A percentile compares a stretch with the other conserved stretches of the same genome.
Conservation (phyloP, 2,113 vertebrate species). For the Sander vitreus region DNA sequence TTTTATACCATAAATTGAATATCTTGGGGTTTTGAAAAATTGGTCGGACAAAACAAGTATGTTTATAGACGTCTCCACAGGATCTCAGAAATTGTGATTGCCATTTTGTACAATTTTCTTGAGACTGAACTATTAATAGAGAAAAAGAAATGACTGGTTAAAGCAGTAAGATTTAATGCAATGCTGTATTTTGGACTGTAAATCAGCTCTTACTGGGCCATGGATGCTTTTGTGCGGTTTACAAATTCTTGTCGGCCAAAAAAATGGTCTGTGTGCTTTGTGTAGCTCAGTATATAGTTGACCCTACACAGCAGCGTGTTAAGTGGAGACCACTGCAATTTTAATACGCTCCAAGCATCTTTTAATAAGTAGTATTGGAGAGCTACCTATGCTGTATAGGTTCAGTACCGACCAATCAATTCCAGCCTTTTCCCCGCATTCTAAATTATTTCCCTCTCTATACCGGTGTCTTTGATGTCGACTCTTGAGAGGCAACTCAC, state of each 20-base stretch:
- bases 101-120: not conserved
- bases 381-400: conserved; percentile 38
- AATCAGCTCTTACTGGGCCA: not conserved
- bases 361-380: conserved; percentile 34
- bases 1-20: not conserved
- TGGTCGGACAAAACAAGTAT: not conserved
- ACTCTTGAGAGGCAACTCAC: conserved; percentile 73
- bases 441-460: conserved; percentile 57
- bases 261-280: not conserved
- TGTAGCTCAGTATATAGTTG: not conserved
- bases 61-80: not conserved
- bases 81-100: not conserved
- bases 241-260: not conserved
- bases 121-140: not conserved
- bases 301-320: conserved; percentile 6
- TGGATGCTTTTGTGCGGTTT: not conserved
- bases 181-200: not conserved
- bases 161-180: not conserved
- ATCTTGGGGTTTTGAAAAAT: not conserved
- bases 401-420: conserved; percentile 45
- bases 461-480: conserved; percentile 74
- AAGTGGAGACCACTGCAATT: not conserved
- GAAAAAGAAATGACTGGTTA: not conserved
- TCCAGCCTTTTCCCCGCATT: conserved; percentile 31
- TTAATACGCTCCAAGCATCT: conserved; percentile 31